Evolutionary conservation across 2,888 invertebrate species (phyloP), one percentile per base, ranked within the genome.

Genomic region (Ischnura elegans): DNA sequence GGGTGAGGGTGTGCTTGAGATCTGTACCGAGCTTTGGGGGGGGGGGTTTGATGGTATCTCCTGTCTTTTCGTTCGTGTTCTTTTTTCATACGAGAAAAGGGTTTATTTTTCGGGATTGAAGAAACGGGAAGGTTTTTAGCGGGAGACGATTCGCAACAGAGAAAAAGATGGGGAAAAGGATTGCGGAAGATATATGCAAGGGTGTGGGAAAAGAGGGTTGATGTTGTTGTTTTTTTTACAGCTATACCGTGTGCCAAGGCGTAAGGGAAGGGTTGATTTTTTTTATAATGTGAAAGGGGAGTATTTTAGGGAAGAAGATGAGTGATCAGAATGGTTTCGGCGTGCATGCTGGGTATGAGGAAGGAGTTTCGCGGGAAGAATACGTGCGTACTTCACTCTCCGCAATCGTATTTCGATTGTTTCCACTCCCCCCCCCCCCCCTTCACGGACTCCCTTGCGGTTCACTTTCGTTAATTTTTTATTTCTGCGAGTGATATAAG

Each of bases 61-160:
- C 0, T 25, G 29, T n/a, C 8, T 42, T 43, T 61, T 55, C 43
- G 55, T 43, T 42, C 55, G 43, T 43, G 42, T 90, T 90, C 36
- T 90, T 90, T 90, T 90, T 76, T 36, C 66, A 61, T 42, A 90
- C 61, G 90, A 90, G 90, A 61, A 51, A 90, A 90, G 90, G 90
- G 90, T 90, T 90, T 90, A 61, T 90, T 90, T 90, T n/a, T 90
- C 42, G 43, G 90, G 43, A 90, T 90, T 90, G 90, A 55, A 90
- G 61, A 43, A 86, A 86, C 43, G 86, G 45, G 86, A 25, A 86
- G 45, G 51, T 13, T 19, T 51, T 19, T 8, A 76, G 29, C 8
- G 66, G 66, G 29, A 36, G 36, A 29, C 36, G 13, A 36, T 29
- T 8, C 21, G 29, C 8, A 29, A n/a, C 29, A 36, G 66, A n/a